phyloP scores from a whole-genome alignment of 2,888 invertebrate species.

The Eumerus sabulonum region DNA sequence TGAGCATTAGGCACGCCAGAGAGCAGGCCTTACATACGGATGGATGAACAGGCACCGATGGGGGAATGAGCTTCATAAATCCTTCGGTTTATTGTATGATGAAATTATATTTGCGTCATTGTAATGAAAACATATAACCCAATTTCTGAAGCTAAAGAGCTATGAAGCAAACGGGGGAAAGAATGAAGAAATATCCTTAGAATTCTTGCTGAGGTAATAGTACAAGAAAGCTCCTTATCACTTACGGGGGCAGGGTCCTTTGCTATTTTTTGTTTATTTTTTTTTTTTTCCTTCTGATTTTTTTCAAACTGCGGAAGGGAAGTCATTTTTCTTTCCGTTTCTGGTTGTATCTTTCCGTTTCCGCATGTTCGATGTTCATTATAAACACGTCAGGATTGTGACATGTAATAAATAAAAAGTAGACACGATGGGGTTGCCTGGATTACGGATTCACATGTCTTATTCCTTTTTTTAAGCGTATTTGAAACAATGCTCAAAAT shows the following conservation, averaged over 20 bases:
- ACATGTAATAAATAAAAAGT: constrained; percentile 23
- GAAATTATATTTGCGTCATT: constrained; percentile 65
- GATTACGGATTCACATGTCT: not conserved
- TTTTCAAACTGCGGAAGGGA: not conserved
- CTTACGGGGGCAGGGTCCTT: no score
- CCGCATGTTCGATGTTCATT: constrained; percentile 58
- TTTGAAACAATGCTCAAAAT: no score
- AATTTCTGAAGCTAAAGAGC: constrained; percentile 59
- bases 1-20: not conserved
- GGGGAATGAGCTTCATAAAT: constrained; percentile 49
- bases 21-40: no score
- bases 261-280: constrained; percentile 2
- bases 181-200: constrained; percentile 26
- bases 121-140: constrained; percentile 62
- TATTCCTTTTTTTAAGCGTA: no score
- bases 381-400: constrained; percentile 20
- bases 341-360: not conserved
- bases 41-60: no score
- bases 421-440: not conserved
- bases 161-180: constrained; percentile 24
- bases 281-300: constrained; percentile 5
- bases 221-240: constrained; percentile 45
- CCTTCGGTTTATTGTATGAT: constrained; percentile 60
- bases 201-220: constrained; percentile 13
- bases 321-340: constrained; percentile 13